A percentile compares a stretch with the other conserved stretches of the same genome.
Evolutionary conservation across 2,797 vertebrate genomes (phyloP).

Genomic region (Lerista edwardsae): DNA sequence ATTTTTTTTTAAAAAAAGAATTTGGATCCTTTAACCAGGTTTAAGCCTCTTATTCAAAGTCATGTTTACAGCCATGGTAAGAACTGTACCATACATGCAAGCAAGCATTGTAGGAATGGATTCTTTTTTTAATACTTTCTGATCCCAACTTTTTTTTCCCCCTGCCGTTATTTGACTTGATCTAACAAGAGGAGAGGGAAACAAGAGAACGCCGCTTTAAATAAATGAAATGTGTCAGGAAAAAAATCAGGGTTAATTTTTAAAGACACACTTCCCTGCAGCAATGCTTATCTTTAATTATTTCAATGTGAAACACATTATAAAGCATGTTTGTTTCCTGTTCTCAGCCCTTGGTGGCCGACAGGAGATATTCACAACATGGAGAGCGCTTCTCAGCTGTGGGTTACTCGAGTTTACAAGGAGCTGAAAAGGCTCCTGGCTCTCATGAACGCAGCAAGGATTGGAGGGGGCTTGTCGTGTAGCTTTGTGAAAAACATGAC

Average conservation of each 20-base stretch:
- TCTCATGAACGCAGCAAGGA: rapidly evolving
- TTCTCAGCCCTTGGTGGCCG: constrained; percentile 57
- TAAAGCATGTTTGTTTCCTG: constrained; percentile 64
- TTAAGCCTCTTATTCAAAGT: background rate
- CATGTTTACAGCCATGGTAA: background rate
- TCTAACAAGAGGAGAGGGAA: background rate
- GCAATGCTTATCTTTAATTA: constrained; percentile 72
- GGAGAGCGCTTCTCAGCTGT: background rate
- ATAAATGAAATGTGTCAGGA: constrained; percentile 54
- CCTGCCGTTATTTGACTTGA: constrained; percentile 24
- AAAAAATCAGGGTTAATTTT: constrained; percentile 74
- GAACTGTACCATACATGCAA: background rate
- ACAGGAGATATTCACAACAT: constrained; percentile 66
- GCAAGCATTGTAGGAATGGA: constrained; percentile 46
- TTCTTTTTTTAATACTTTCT: constrained; percentile 11
- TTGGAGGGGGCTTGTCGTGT: background rate
- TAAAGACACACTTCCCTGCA: constrained; percentile 73
- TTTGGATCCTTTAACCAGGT: background rate
- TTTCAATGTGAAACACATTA: constrained; percentile 74
- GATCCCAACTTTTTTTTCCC: background rate
- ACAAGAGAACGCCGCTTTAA: constrained; percentile 32
- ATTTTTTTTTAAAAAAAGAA: background rate
- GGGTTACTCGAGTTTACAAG: background rate
- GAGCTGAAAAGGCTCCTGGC: background rate
- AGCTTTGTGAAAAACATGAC: background rate